Conservation (phyloP, 2,797 vertebrate species). For the Otolemur crassicaudatus region DNA sequence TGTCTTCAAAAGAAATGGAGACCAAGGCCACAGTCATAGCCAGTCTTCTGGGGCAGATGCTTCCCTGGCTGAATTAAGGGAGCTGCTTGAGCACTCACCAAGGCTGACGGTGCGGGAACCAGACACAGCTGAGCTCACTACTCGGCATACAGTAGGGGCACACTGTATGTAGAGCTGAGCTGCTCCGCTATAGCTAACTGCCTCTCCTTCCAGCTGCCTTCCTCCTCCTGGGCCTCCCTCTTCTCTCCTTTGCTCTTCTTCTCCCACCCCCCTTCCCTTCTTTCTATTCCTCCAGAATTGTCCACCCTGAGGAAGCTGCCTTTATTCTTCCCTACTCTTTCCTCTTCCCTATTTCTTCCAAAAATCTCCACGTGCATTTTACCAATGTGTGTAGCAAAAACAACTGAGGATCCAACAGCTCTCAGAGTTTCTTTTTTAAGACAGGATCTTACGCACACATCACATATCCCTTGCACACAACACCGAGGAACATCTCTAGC, state of each 20-base stretch:
- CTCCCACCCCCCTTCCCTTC: not conserved
- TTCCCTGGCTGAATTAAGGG: not conserved
- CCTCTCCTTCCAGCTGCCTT: not conserved
- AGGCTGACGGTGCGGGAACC: not conserved
- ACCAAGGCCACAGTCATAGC: conserved; percentile 19
- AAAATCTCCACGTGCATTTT: not conserved
- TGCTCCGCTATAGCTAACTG: not conserved
- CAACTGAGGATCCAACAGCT: not conserved
- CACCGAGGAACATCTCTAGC: not conserved
- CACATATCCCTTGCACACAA: not conserved
- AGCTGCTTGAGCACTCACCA: not conserved
- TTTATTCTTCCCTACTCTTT: not conserved
- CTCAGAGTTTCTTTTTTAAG: not conserved
- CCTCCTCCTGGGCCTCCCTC: not conserved
- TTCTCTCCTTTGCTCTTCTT: not conserved
- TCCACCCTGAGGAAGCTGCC: not conserved
- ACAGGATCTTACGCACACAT: not conserved
- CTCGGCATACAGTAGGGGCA: not conserved
- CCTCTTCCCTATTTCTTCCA: not conserved
- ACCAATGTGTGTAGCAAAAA: not conserved
- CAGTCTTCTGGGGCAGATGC: not conserved
- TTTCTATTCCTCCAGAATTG: not conserved
- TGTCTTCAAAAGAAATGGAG: conserved; percentile 32
- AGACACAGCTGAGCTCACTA: not conserved
- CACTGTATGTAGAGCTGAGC: not conserved